phyloP scores from a whole-genome alignment of 2,113 vertebrate species.

The Hemicordylus capensis region DNA sequence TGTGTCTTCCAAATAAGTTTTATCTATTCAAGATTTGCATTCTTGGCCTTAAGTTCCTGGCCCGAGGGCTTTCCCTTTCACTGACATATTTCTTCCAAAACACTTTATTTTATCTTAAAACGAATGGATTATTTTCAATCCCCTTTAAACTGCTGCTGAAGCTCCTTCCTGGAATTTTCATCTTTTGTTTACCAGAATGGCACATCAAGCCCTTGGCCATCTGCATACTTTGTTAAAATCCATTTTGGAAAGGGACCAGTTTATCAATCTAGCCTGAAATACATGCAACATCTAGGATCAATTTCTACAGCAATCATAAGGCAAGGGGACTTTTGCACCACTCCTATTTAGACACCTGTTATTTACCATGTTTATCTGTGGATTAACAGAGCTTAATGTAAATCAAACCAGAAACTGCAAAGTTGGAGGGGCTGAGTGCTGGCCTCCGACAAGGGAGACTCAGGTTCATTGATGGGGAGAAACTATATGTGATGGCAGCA shows the following conservation, averaged over 20 bases:
- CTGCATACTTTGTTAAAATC: neutral
- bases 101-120: neutral
- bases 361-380: neutral
- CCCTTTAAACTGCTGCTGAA: constrained; percentile 22
- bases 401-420: neutral
- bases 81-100: neutral
- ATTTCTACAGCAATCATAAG: neutral
- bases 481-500: neutral
- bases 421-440: neutral
- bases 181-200: neutral
- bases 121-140: neutral
- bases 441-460: neutral
- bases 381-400: neutral
- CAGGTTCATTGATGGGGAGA: neutral
- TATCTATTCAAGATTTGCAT: neutral
- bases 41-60: neutral
- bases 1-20: neutral
- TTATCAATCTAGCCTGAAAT: neutral
- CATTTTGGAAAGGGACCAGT: neutral
- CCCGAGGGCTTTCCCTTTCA: neutral
- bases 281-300: neutral
- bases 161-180: neutral
- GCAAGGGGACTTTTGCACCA: neutral
- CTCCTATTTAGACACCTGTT: neutral
- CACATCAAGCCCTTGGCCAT: neutral